Conservation (phyloP, 2,797 vertebrate species). For the Oceanodroma leucorhoa region DNA sequence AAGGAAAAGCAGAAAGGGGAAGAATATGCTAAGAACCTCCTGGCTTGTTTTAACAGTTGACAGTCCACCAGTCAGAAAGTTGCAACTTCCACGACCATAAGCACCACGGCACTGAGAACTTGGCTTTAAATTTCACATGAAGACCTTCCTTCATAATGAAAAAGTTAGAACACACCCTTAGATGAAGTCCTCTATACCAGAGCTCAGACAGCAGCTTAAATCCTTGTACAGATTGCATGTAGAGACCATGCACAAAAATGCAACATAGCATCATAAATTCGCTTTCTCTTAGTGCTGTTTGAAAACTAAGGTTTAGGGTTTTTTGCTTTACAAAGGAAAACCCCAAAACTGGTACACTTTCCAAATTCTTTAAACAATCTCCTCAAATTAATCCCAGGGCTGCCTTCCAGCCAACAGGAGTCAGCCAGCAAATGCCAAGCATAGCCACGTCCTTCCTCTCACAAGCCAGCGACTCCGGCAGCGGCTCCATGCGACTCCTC, state of each 20-base stretch:
- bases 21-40: background rate
- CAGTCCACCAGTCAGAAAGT: background rate
- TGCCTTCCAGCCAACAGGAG: background rate
- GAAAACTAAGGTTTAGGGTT: background rate
- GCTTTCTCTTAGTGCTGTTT: background rate
- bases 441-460: background rate
- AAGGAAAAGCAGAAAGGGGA: background rate
- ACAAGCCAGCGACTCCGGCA: background rate
- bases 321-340: background rate
- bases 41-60: background rate
- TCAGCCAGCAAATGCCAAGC: background rate
- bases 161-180: background rate
- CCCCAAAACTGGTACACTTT: background rate
- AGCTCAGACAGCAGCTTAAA: background rate
- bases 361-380: conserved; percentile 21
- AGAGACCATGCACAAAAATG: background rate
- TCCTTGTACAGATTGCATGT: background rate
- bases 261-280: background rate
- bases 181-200: background rate
- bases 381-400: background rate
- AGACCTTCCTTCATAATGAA: background rate
- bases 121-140: background rate
- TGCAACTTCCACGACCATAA: background rate
- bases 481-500: fast-evolving
- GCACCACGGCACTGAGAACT: fast-evolving